Percentiles rank a stretch among this genome's conserved stretches.
Conservation (phyloP, 1,140 invertebrate species). For the Chironomus tepperi region DNA sequence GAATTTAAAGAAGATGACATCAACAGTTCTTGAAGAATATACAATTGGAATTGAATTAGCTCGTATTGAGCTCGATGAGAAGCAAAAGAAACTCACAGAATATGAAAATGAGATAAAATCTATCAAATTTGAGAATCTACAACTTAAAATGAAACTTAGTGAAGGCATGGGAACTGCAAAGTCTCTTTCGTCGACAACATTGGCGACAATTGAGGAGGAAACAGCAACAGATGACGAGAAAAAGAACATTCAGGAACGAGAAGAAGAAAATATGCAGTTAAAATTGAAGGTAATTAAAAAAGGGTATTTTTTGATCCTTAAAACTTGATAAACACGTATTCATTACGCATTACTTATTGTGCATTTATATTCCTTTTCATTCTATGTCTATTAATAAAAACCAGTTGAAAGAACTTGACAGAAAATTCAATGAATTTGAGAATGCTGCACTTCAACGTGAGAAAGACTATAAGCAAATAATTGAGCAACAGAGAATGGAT, state of each 20-base stretch:
- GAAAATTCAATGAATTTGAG: background rate
- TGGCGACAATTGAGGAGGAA: slow-evolving; percentile 15
- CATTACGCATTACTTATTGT: background rate
- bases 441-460: background rate
- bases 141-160: slow-evolving; percentile 7
- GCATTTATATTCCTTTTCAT: background rate
- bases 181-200: background rate
- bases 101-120: background rate
- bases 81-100: slow-evolving; percentile 1
- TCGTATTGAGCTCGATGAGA: slow-evolving; percentile 2
- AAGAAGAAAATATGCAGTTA: slow-evolving; percentile 5
- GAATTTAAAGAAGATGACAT: slow-evolving; percentile 22
- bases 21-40: slow-evolving; percentile 1
- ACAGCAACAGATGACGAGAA: slow-evolving; percentile 16
- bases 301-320: background rate
- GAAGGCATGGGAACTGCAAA: background rate
- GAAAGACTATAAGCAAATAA: slow-evolving; percentile 8
- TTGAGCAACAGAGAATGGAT: background rate
- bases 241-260: slow-evolving; percentile 2
- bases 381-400: background rate
- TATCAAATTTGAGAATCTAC: slow-evolving; percentile 17
- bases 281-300: slow-evolving; percentile 18
- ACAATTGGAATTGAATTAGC: slow-evolving; percentile 15
- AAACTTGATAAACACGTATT: background rate
- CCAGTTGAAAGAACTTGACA: background rate